Conservation (phyloP, 2,797 vertebrate species). For the Coracias cyanogaster region DNA sequence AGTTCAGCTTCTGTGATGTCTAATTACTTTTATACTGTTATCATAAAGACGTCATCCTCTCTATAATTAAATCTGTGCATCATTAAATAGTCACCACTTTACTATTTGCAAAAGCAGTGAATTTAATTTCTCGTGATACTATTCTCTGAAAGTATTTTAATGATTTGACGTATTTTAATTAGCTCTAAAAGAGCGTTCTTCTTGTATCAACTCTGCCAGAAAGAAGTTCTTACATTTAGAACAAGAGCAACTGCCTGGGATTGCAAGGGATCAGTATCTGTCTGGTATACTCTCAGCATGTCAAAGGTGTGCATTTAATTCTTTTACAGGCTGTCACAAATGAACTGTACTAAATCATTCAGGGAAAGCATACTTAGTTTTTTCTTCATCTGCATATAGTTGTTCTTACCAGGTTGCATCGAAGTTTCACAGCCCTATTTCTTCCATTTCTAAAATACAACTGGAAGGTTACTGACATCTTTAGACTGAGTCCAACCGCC, state of each 20-base stretch:
- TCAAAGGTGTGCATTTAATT: neutral
- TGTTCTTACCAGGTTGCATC: neutral
- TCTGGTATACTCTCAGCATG: neutral
- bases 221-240: neutral
- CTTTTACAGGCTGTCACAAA: neutral
- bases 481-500: neutral
- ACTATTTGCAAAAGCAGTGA: constrained; percentile 12
- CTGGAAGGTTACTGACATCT: neutral
- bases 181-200: neutral
- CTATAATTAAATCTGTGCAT: constrained; percentile 30
- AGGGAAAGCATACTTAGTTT: neutral
- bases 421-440: neutral
- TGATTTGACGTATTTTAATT: constrained; percentile 32
- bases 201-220: neutral
- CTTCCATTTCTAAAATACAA: neutral
- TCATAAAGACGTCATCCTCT: constrained; percentile 27
- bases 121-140: neutral
- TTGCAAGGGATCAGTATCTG: neutral
- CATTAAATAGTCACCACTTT: constrained; percentile 12
- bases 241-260: neutral
- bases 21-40: constrained; percentile 31
- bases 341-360: neutral
- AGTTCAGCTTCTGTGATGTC: neutral
- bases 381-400: neutral
- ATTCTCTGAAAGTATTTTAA: neutral